These are phyloP conservation scores for Cyrtodaria siliqua DNA, from an alignment of 2,888 invertebrate species.

Conservation along the genomic window DNA sequence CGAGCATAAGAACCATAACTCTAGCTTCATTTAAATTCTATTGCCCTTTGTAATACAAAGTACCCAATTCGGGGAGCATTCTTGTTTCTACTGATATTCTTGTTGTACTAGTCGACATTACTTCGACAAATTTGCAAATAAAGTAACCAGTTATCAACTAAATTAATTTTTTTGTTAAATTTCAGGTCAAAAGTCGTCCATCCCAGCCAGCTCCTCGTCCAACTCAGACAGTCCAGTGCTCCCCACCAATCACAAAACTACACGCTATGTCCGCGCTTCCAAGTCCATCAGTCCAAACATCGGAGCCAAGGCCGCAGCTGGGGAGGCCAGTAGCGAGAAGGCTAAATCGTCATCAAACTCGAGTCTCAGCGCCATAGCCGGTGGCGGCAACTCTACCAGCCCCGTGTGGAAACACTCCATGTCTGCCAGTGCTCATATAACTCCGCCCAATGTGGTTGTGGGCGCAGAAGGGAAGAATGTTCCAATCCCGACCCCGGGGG, in stretches of 20 bases:
- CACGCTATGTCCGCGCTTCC: slow-evolving; percentile 52
- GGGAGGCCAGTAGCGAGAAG: not conserved
- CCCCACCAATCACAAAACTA: slow-evolving; percentile 40
- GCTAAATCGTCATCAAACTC: slow-evolving; percentile 2
- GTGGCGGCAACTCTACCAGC: slow-evolving; percentile 44
- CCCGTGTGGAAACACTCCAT: slow-evolving; percentile 88
- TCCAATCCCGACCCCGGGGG: slow-evolving; percentile 11
- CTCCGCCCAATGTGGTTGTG: slow-evolving; percentile 86
- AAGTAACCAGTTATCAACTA: too few species aligned
- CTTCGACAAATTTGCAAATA: too few species aligned
- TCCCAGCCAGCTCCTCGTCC: slow-evolving; percentile 22
- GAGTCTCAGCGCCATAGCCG: slow-evolving; percentile 10
- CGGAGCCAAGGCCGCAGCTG: not conserved
- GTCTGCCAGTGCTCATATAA: slow-evolving; percentile 81
- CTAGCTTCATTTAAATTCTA: too few species aligned
- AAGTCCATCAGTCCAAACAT: slow-evolving; percentile 48
- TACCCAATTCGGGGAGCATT: too few species aligned
- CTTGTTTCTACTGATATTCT: too few species aligned
- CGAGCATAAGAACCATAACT: too few species aligned
- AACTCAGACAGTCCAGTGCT: slow-evolving; percentile 37
- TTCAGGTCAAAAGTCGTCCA: slow-evolving; percentile 8
- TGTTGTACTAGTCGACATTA: too few species aligned
- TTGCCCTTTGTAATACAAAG: too few species aligned
- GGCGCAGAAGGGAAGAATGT: slow-evolving; percentile 70
- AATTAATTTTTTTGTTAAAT: too few species aligned